Evolutionary conservation across 2,113 vertebrate species (phyloP), one percentile per base, ranked within the genome.

Genomic region (Ammodytes marinus): DNA sequence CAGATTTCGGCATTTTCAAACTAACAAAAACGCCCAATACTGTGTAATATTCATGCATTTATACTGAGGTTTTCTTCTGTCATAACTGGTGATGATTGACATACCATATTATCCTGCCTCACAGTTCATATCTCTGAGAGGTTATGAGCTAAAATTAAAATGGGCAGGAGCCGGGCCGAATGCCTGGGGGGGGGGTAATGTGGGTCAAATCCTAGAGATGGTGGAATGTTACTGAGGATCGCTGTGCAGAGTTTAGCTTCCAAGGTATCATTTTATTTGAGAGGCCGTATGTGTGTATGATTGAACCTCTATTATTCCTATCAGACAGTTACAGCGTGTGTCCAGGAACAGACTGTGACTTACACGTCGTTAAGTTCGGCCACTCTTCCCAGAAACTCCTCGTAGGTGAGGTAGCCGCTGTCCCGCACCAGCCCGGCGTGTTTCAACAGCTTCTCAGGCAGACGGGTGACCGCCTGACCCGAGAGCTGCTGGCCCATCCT

Each of bases 351-450:
- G 45, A 67, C 43, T 8, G 35, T 0, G 6, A 85, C 98, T 98
- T 97, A 99, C 98, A 97, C 95, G 42, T 99, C 98, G 80, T 99
- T 99, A 19, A 99, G 97, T 90, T 99, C 98, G 53, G 97, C 96
- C 77, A 99, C 96, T 92, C 97, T 95, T n/a, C 95, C 98, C 93
- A 99, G 95, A 94, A 99, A 99, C 89, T 99, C 98, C 89, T 99
- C 98, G 13, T 99, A 99, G 6, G 96, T 99, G 79, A 99, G 95
- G 92, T 96, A 96, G 85, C 98, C 95, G 88, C 97, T 97, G 90
- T 99, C 98, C 53, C 97, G 96, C 77, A 99, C 96, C 92, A 99
- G 86, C 71, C 94, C 92, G 2, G 94, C 94, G 67, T 99, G 98
- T 89, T 97, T 99, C 81, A 95, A 92, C 91, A 99, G 95, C 95